Base-by-base conservation (phyloP, 2,888 invertebrate species). In the Emesis castigata region DNA sequence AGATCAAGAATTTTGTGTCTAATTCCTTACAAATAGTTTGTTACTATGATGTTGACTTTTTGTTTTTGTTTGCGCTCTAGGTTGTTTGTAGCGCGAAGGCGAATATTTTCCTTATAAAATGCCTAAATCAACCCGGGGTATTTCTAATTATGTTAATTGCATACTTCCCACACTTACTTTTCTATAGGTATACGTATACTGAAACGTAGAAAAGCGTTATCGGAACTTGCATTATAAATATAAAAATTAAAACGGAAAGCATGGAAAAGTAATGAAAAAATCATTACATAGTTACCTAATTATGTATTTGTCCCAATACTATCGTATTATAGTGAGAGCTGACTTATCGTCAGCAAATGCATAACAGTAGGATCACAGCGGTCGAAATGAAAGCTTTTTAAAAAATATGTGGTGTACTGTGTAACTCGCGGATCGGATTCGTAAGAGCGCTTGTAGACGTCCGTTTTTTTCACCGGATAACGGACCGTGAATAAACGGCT, bases 401-500 rank as follows among this genome's bases (percentile, higher is more conserved):
- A 26, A 26, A 26, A 26, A 26, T 26, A 26, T 26, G 26, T 26
- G 26, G 26, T 26, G 26, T 26, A 26, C n/a, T n/a, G n/a, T n/a
- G n/a, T n/a, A n/a, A n/a, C n/a, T n/a, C n/a, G n/a, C n/a, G n/a
- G n/a, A n/a, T n/a, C n/a, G n/a, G n/a, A n/a, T n/a, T n/a, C n/a
- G n/a, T n/a, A n/a, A 44, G 8, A 44, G 44, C 77, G 83, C 77
- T 80, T 77, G 79, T 80, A 77, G 58, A 58, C 58, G 58, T 58
- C 58, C 18, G 58, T 58, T 16, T 20, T 20, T 20, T 16, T 44
- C 16, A 83, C 73, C 75, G 80, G 79, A 75, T 68, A 69, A 74
- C 68, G 70, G 74, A 82, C 75, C 78, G 81, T 72, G 44, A 69
- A 69, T 69, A 78, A 78, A 78, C 75, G 71, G 74, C 61, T 75